Evolutionary conservation across 2,797 vertebrate genomes (phyloP).

Genomic region (Melanotaenia maccullochi): DNA sequence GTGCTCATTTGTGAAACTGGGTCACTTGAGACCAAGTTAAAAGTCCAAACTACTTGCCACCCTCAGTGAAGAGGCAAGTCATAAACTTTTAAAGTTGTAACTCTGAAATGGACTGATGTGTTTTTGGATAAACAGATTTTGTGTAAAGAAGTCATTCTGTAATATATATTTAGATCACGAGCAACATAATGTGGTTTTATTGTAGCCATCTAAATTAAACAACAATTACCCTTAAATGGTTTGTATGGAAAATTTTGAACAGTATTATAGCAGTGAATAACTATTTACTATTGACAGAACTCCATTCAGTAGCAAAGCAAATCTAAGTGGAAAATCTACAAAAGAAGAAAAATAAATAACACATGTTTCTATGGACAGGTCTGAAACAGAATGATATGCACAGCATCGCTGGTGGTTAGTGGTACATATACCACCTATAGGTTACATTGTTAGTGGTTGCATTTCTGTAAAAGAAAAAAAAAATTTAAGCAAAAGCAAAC

Average conservation of each 20-base stretch:
- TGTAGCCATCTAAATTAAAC: background rate
- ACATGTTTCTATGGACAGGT: background rate
- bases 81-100: background rate
- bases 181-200: background rate
- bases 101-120: background rate
- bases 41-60: background rate
- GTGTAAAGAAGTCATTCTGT: too few species aligned
- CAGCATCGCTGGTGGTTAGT: too few species aligned
- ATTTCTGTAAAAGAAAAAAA: too few species aligned
- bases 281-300: background rate
- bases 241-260: background rate
- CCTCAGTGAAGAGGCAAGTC: background rate
- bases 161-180: background rate
- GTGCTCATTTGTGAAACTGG: slow-evolving; percentile 32
- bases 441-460: too few species aligned
- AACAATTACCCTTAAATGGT: background rate
- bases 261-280: background rate
- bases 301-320: too few species aligned
- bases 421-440: too few species aligned
- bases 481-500: background rate
- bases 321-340: too few species aligned
- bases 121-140: slow-evolving; percentile 1
- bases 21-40: slow-evolving; percentile 5
- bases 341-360: background rate
- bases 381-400: background rate